Percentiles rank a stretch among this genome's conserved stretches.
Evolutionary conservation across 2,888 invertebrate species (phyloP).

Genomic region (Cacoxenus indagator): DNA sequence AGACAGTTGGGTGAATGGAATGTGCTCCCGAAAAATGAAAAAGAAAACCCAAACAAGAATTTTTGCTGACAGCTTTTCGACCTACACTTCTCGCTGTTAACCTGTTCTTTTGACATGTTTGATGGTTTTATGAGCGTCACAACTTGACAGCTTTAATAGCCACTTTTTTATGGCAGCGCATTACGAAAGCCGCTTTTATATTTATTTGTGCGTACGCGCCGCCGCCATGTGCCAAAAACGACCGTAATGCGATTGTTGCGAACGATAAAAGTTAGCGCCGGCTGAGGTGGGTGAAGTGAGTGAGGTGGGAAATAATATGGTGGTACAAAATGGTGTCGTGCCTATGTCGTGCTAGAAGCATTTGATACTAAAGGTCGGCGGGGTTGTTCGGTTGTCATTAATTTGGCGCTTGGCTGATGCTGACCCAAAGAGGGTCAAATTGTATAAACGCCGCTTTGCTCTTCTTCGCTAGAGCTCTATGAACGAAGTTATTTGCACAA

Average conservation of each 20-base stretch:
- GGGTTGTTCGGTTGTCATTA: too few relatives aligned
- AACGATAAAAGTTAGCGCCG: background rate
- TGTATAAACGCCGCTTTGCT: too few relatives aligned
- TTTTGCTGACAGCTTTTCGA: constrained; percentile 45
- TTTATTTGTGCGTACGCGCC: constrained; percentile 36
- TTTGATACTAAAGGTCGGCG: too few relatives aligned
- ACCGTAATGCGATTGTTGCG: background rate
- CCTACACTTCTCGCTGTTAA: constrained; percentile 50
- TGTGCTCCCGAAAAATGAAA: background rate
- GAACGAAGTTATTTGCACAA: too few relatives aligned
- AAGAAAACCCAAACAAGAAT: constrained; percentile 38
- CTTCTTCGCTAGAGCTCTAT: too few relatives aligned
- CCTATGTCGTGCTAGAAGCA: too few relatives aligned
- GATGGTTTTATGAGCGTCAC: constrained; percentile 68
- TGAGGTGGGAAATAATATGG: background rate
- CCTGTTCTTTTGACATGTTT: constrained; percentile 67
- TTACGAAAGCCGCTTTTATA: constrained; percentile 42
- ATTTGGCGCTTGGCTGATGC: too few relatives aligned
- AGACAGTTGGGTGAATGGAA: background rate
- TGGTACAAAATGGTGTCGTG: too few relatives aligned
- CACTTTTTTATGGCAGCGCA: constrained; percentile 54
- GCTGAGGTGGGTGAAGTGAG: background rate
- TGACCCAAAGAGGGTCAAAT: too few relatives aligned
- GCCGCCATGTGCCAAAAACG: constrained; percentile 13
- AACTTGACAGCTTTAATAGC: constrained; percentile 66